Percentiles rank a stretch among this genome's conserved stretches.
phyloP scores from a whole-genome alignment of 2,888 invertebrate genomes.

The Ferdinandea cuprea region DNA sequence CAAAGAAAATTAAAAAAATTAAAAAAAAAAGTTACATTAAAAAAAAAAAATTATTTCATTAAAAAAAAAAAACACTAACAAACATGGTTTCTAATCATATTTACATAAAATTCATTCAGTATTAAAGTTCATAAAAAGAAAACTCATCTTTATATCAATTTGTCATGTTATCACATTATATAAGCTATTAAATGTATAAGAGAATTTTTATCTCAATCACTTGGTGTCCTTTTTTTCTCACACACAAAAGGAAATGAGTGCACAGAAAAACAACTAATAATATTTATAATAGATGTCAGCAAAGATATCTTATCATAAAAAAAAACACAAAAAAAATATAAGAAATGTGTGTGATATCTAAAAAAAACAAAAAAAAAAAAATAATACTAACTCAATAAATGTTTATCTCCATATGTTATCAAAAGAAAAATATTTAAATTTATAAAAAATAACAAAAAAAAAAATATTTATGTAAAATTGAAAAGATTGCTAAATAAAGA shows the following conservation, averaged over 20 bases:
- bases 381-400: slow-evolving; percentile 7
- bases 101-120: slow-evolving; percentile 62
- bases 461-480: slow-evolving; percentile 50
- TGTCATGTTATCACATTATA: slow-evolving; percentile 38
- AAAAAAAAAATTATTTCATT: slow-evolving; percentile 64
- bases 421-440: slow-evolving; percentile 23
- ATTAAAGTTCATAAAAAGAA: slow-evolving; percentile 34
- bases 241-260: slow-evolving; percentile 40
- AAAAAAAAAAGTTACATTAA: slow-evolving; percentile 15
- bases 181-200: slow-evolving; percentile 45
- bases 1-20: slow-evolving; percentile 52
- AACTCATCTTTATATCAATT: slow-evolving; percentile 27
- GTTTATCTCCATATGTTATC: slow-evolving; percentile 47
- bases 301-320: slow-evolving; percentile 32
- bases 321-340: slow-evolving; percentile 24
- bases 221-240: slow-evolving; percentile 65
- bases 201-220: slow-evolving; percentile 65
- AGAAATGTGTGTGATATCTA: slow-evolving; percentile 41
- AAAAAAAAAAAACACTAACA: slow-evolving; percentile 47
- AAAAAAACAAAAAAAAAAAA: slow-evolving; percentile 25
- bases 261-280: slow-evolving; percentile 17
- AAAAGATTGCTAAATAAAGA: slow-evolving; percentile 43
- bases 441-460: slow-evolving; percentile 41
- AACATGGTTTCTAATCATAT: slow-evolving; percentile 63
- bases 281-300: slow-evolving; percentile 17